These are phyloP conservation scores for Notamacropus eugenii DNA, from an alignment of 2,797 vertebrate species.

Conservation along the genomic window DNA sequence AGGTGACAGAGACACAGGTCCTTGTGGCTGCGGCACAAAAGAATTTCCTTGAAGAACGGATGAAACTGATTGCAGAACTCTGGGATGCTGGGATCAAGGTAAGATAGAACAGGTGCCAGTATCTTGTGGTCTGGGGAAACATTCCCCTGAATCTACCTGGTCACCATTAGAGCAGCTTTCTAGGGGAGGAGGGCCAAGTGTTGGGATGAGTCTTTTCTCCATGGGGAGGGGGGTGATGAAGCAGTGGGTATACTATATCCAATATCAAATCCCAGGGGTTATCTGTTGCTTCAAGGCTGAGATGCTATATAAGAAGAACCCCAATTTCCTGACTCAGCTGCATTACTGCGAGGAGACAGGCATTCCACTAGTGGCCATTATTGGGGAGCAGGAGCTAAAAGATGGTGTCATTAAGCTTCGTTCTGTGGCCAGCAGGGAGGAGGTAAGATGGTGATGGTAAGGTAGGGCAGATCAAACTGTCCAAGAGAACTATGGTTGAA, in stretches of 20 bases:
- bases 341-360: constrained; percentile 93
- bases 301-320: constrained; percentile 94
- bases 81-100: constrained; percentile 96
- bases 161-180: background rate
- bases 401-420: constrained; percentile 93
- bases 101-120: background rate
- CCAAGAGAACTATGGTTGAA: background rate
- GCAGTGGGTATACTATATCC: constrained; percentile 2
- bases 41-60: constrained; percentile 90
- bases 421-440: constrained; percentile 89
- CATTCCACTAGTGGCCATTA: constrained; percentile 94
- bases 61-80: constrained; percentile 91
- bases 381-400: constrained; percentile 94
- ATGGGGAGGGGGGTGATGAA: background rate
- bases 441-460: constrained; percentile 86
- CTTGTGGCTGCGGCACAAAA: constrained; percentile 96
- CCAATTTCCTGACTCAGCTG: constrained; percentile 94
- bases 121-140: background rate
- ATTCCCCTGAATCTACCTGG: background rate
- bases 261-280: background rate
- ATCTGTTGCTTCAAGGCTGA: constrained; percentile 88
- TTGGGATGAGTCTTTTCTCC: background rate
- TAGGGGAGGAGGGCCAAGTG: background rate
- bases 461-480: constrained; percentile 31
- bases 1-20: constrained; percentile 94